Evolutionary conservation across 2,888 invertebrate species (phyloP).

Genomic region (Latrodectus hesperus): DNA sequence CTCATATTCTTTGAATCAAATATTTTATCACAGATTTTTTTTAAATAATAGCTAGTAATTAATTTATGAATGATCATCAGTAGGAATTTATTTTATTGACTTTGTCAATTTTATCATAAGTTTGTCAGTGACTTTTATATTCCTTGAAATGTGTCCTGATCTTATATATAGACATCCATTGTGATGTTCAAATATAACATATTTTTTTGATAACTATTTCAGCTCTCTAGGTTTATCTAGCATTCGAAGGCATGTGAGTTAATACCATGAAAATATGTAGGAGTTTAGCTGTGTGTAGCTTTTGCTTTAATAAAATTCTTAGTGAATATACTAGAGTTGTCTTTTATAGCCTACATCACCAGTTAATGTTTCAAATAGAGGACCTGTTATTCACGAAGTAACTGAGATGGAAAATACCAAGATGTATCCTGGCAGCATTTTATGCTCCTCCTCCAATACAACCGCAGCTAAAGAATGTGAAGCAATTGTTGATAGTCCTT

Average conservation of each 20-base stretch:
- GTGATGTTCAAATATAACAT: slow-evolving; percentile 27
- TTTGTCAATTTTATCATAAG: slow-evolving; percentile 2
- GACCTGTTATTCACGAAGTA: slow-evolving; percentile 74
- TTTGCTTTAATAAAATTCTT: slow-evolving; percentile 55
- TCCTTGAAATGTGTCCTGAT: neutral
- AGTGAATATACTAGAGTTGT: slow-evolving; percentile 68
- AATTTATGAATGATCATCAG: no score
- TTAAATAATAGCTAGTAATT: no score
- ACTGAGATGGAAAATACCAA: slow-evolving; percentile 71
- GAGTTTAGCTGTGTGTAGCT: slow-evolving; percentile 54
- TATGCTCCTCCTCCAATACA: slow-evolving; percentile 57
- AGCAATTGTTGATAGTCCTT: slow-evolving; percentile 62
- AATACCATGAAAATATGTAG: slow-evolving; percentile 57
- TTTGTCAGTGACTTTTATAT: slow-evolving; percentile 4
- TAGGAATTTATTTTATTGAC: no score
- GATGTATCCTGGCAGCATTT: slow-evolving; percentile 62
- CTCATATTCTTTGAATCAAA: no score
- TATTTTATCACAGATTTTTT: no score
- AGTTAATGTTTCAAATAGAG: slow-evolving; percentile 70
- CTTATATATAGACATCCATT: neutral
- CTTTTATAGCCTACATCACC: slow-evolving; percentile 66
- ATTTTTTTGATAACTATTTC: slow-evolving; percentile 55
- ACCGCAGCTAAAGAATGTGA: slow-evolving; percentile 58
- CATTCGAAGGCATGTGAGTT: slow-evolving; percentile 21
- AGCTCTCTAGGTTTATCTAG: slow-evolving; percentile 57